phyloP scores from a whole-genome alignment of 2,888 invertebrate genomes.

The Drosophila bunnanda region DNA sequence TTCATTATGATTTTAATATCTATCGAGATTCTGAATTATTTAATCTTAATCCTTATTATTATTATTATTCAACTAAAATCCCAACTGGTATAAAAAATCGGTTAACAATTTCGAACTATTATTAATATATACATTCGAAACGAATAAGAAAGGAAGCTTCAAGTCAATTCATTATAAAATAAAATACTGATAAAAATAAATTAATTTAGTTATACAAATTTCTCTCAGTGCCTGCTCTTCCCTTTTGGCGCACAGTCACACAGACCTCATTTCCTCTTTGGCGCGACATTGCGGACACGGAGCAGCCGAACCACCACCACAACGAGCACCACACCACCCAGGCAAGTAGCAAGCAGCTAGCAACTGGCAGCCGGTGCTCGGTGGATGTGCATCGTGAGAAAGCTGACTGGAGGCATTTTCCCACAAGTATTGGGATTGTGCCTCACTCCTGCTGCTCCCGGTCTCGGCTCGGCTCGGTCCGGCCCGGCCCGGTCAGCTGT shows the following conservation, averaged over 20 bases:
- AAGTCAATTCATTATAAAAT: neutral
- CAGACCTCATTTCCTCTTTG: constrained; percentile 81
- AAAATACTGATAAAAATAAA: too few species aligned
- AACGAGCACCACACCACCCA: constrained; percentile 56
- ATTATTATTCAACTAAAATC: neutral
- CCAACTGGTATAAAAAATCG: neutral
- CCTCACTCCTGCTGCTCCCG: constrained; percentile 52
- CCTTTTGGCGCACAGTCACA: constrained; percentile 61
- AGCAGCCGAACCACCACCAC: constrained; percentile 56
- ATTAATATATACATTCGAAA: neutral
- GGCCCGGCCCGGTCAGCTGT: constrained; percentile 65
- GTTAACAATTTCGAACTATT: neutral
- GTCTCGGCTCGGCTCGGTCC: constrained; percentile 16
- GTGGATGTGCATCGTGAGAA: constrained; percentile 84
- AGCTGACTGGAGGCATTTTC: constrained; percentile 84
- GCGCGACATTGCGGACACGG: constrained; percentile 70
- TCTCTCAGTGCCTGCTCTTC: constrained; percentile 52
- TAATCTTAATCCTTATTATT: neutral
- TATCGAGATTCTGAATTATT: too few species aligned
- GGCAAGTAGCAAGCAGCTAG: constrained; percentile 58
- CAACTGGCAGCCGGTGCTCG: constrained; percentile 58
- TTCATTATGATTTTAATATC: neutral
- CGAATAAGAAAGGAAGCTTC: neutral
- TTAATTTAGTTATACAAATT: too few species aligned
- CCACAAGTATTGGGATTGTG: constrained; percentile 82